Evolutionary conservation across 2,113 vertebrate species (phyloP).

Genomic region (Chlamydotis undulata): DNA sequence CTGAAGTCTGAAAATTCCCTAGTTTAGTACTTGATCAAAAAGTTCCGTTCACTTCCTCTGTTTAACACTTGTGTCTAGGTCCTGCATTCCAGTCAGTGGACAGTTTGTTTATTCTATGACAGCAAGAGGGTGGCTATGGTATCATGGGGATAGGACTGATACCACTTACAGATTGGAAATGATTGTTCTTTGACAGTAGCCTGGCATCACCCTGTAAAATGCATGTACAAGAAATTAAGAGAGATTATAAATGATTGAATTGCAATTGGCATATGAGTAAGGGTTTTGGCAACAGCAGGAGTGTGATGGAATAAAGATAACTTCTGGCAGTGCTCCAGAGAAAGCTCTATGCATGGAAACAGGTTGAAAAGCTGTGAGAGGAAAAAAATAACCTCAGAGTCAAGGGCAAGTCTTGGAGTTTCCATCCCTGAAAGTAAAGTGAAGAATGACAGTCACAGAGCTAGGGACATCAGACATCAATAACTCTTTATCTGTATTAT

Average conservation of each 20-base stretch:
- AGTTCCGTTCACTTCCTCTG: not conserved
- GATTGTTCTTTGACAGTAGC: not conserved
- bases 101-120: not conserved
- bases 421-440: constrained; percentile 1
- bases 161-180: not conserved
- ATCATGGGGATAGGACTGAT: not conserved
- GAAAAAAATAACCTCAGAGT: constrained; percentile 24
- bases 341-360: constrained; percentile 2
- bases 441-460: not conserved
- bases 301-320: constrained; percentile 55
- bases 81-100: not conserved
- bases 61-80: not conserved
- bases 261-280: constrained; percentile 8
- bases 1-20: not conserved
- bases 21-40: not conserved
- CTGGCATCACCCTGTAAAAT: not conserved
- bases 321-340: constrained; percentile 37
- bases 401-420: constrained; percentile 51
- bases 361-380: constrained; percentile 4
- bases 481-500: not conserved
- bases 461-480: not conserved
- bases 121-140: not conserved
- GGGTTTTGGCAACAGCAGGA: constrained; percentile 39
- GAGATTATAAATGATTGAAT: constrained; percentile 23
- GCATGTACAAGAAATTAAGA: not conserved